Evolutionary conservation across 2,888 invertebrate species (phyloP), one percentile per base, ranked within the genome.

Genomic region (Melipona bicolor): DNA sequence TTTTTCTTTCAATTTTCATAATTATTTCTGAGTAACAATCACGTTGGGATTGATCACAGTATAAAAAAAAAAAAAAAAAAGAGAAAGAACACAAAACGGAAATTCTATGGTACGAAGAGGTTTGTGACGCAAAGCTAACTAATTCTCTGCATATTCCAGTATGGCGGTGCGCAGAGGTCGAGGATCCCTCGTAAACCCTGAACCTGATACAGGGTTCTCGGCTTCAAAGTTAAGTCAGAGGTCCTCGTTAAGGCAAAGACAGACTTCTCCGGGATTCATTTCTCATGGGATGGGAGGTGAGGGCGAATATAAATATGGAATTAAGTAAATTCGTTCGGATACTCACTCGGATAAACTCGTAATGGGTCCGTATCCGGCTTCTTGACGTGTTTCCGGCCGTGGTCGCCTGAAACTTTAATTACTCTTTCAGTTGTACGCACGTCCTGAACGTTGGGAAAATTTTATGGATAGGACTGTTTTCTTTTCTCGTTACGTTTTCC

Each of bases 261-360:
- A 64, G 9, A 52, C 9, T 21, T 62, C n/a, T 15, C 13, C 36
- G 3, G 24, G 49, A 54, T 24, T 73, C 64, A 24, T 78, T 78
- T 43, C 80, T 64, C 69, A 17, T 9, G 56, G 70, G 36, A 9
- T 1, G 9, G 36, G 36, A 0, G 9, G 9, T 6, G 1, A 1
- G 43, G 11, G 36, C 67, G 68, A 70, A 75, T 87, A 85, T 73
- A 80, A 83, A 80, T 87, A 79, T 69, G 69, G 59, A 68, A 81
- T 81, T 70, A 50, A 75, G 79, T 83, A 82, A 65, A 86, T 73
- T 84, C 72, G 73, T 84, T 83, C 74, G 77, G 24, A 76, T 84
- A 89, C 93, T 92, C 87, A 93, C 93, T 93, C 61, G 93, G 91
- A 89, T 93, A 93, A 91, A 93, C 86, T 61, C 88, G 90, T 83